phyloP scores from a whole-genome alignment of 2,797 vertebrate species.

The Crocidura indochinensis region DNA sequence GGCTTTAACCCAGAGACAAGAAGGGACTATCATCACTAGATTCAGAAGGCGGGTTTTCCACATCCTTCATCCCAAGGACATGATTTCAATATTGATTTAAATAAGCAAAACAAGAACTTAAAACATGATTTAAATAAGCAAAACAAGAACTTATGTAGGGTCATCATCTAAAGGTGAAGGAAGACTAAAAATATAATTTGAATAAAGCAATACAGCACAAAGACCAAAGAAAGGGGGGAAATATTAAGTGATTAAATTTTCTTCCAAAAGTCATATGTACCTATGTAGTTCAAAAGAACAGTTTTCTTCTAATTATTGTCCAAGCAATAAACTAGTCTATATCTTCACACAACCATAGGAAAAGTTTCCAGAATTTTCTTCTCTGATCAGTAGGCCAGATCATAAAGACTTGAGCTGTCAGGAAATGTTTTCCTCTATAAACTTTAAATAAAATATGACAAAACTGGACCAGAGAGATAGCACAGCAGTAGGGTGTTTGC shows the following conservation, averaged over 20 bases:
- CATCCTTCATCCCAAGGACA: background rate
- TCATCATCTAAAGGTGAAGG: background rate
- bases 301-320: slow-evolving; percentile 59
- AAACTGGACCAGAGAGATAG: slow-evolving; percentile 78
- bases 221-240: slow-evolving; percentile 42
- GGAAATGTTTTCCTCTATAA: slow-evolving; percentile 84
- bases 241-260: slow-evolving; percentile 31
- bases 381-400: slow-evolving; percentile 87
- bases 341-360: slow-evolving; percentile 77
- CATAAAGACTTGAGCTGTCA: slow-evolving; percentile 86
- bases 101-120: slow-evolving; percentile 5
- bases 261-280: slow-evolving; percentile 33
- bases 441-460: slow-evolving; percentile 86
- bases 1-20: slow-evolving; percentile 19
- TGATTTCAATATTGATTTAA: slow-evolving; percentile 11
- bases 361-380: slow-evolving; percentile 82
- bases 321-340: slow-evolving; percentile 73
- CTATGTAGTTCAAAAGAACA: slow-evolving; percentile 58
- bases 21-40: background rate
- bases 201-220: slow-evolving; percentile 68
- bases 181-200: slow-evolving; percentile 59
- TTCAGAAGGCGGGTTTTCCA: background rate
- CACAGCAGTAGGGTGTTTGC: too few relatives aligned
- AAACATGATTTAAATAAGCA: slow-evolving; percentile 23
- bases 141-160: background rate